A percentile compares a stretch with the other conserved stretches of the same genome.
phyloP scores from a whole-genome alignment of 2,113 vertebrate species.

The Montifringilla adamsi region DNA sequence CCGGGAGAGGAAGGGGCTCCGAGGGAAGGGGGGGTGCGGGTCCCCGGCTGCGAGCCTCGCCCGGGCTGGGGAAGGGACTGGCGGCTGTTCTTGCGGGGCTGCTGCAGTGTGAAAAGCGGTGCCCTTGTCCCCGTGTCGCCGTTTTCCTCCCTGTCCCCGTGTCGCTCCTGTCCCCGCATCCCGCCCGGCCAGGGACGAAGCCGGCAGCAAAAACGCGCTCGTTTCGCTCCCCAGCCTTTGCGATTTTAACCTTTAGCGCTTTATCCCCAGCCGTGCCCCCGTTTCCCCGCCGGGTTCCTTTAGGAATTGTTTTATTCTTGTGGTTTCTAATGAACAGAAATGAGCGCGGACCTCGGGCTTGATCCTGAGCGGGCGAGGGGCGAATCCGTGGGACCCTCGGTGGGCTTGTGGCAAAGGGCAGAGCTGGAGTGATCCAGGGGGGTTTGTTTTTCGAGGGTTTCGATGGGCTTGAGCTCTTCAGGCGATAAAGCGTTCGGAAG shows the following conservation, averaged over 20 bases:
- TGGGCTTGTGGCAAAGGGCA: background rate
- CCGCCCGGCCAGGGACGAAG: background rate
- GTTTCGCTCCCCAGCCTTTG: background rate
- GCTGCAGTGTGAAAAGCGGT: background rate
- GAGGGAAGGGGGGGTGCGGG: background rate
- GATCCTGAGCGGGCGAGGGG: background rate
- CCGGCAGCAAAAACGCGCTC: background rate
- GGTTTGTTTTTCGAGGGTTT: background rate
- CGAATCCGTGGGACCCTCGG: rapidly evolving
- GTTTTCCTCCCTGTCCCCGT: background rate
- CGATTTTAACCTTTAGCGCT: background rate
- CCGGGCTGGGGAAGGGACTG: background rate
- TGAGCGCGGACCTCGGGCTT: rapidly evolving
- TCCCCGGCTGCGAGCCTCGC: background rate
- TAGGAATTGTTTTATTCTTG: background rate
- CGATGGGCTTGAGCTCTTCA: background rate
- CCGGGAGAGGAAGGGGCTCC: background rate
- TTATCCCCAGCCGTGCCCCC: background rate
- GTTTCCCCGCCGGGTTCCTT: background rate
- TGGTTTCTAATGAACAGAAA: background rate
- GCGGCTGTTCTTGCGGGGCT: background rate
- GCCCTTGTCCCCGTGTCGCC: background rate
- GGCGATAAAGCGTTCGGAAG: background rate
- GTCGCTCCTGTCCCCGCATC: background rate
- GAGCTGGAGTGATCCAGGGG: background rate